Evolutionary conservation across 35 echinoderm and acorn worm species (phyloP).

Genomic region (Ptychodera flava): DNA sequence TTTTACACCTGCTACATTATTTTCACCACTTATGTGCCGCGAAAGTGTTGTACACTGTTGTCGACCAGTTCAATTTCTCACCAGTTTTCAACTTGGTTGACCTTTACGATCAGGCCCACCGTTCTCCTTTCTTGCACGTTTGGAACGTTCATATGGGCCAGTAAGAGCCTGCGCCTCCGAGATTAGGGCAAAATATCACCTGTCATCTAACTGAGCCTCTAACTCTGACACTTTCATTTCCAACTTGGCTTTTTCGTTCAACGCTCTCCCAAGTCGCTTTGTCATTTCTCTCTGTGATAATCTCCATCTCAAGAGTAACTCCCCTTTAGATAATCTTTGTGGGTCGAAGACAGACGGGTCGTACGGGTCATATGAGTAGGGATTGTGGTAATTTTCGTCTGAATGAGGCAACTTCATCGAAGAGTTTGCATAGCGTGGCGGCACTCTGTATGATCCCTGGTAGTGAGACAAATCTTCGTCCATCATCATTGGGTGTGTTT

Average conservation of each 20-base stretch:
- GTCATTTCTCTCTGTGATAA: not conserved
- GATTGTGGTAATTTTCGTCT: not conserved
- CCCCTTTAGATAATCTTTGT: not conserved
- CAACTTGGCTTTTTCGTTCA: not conserved
- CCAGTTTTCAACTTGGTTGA: not conserved
- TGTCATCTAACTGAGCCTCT: not conserved
- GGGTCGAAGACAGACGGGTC: not conserved
- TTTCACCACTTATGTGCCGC: too few relatives aligned
- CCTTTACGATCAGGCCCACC: not conserved
- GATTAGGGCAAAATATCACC: not conserved
- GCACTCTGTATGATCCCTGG: not conserved
- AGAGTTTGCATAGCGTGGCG: not conserved
- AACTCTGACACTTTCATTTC: not conserved
- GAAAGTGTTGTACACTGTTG: too few relatives aligned
- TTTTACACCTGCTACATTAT: too few relatives aligned
- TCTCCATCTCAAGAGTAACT: not conserved
- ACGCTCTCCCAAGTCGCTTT: not conserved
- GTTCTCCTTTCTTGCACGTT: not conserved
- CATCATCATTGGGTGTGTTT: not conserved
- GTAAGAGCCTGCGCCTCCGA: not conserved
- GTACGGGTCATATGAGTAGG: not conserved
- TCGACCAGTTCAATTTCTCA: too few relatives aligned
- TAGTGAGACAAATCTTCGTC: not conserved
- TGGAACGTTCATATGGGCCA: not conserved
- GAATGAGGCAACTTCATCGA: not conserved